A percentile compares a stretch with the other conserved stretches of the same genome.
Evolutionary conservation across 2,113 vertebrate species (phyloP).

Genomic region (Abramis brama): DNA sequence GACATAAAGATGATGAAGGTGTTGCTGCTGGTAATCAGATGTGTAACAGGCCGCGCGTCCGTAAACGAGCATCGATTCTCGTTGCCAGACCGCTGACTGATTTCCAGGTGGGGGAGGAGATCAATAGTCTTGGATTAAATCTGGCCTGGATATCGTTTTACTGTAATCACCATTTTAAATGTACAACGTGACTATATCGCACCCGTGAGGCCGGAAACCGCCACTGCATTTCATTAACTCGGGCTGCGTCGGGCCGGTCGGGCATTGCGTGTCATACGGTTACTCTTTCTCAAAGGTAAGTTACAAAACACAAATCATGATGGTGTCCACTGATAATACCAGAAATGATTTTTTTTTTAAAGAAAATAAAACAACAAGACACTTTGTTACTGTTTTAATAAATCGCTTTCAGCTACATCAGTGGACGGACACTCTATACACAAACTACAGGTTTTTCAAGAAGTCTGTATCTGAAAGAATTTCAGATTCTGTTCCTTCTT

Average conservation of each 20-base stretch:
- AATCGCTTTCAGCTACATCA: not conserved
- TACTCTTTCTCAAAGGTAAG: not conserved
- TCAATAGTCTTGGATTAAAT: conserved; percentile 75
- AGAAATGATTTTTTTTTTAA: conserved; percentile 41
- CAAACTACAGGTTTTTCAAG: not conserved
- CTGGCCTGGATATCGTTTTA: conserved; percentile 72
- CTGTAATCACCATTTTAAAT: conserved; percentile 69
- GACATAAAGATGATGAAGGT: not conserved
- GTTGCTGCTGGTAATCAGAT: not conserved
- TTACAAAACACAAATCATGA: not conserved
- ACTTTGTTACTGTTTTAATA: conserved; percentile 62
- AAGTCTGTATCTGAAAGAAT: not conserved
- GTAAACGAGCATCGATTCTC: conserved; percentile 75
- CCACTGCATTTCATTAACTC: conserved; percentile 61
- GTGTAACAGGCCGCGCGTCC: conserved; percentile 73
- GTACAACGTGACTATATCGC: conserved; percentile 74
- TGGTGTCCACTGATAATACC: not conserved
- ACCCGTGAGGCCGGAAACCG: conserved; percentile 66
- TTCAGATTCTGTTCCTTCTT: not conserved
- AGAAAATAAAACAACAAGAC: not conserved
- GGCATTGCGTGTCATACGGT: too few species aligned
- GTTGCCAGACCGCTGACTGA: not conserved
- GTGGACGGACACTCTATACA: not conserved
- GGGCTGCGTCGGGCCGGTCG: not conserved
- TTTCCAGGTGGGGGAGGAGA: conserved; percentile 61